Evolutionary conservation across 1,140 invertebrate species (phyloP).

Genomic region (Lasioglossum albipes): DNA sequence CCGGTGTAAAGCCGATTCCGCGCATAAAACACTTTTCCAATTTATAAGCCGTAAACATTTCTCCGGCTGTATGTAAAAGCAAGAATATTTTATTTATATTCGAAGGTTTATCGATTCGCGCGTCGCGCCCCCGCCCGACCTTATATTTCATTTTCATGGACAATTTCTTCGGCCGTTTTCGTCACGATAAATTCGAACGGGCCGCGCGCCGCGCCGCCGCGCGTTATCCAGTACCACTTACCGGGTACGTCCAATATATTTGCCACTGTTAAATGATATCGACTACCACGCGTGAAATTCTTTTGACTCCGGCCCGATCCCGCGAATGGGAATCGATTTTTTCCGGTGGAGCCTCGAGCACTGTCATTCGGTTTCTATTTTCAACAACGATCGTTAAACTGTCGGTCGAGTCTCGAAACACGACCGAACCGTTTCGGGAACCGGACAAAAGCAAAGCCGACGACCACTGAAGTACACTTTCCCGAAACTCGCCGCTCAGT

Average conservation of each 20-base stretch:
- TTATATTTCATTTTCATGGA: constrained; percentile 39
- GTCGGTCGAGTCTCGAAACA: neutral
- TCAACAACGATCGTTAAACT: neutral
- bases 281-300: neutral
- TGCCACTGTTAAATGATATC: constrained; percentile 25
- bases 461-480: constrained; percentile 24
- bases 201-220: no score
- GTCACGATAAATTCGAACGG: constrained; percentile 34
- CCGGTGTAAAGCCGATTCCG: constrained; percentile 17
- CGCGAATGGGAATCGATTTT: no score
- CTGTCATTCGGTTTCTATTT: no score
- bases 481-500: constrained; percentile 40
- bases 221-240: constrained; percentile 28
- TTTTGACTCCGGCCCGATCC: no score
- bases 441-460: no score
- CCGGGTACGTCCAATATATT: constrained; percentile 34
- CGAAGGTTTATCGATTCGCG: constrained; percentile 28
- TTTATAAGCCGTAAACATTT: constrained; percentile 28
- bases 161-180: constrained; percentile 37
- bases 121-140: neutral
- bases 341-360: no score
- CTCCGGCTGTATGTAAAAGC: constrained; percentile 14
- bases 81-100: constrained; percentile 46
- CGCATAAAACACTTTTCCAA: constrained; percentile 34
- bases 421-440: neutral